Evolutionary conservation across 2,888 invertebrate species (phyloP).

Genomic region (Fragum whitleyi): DNA sequence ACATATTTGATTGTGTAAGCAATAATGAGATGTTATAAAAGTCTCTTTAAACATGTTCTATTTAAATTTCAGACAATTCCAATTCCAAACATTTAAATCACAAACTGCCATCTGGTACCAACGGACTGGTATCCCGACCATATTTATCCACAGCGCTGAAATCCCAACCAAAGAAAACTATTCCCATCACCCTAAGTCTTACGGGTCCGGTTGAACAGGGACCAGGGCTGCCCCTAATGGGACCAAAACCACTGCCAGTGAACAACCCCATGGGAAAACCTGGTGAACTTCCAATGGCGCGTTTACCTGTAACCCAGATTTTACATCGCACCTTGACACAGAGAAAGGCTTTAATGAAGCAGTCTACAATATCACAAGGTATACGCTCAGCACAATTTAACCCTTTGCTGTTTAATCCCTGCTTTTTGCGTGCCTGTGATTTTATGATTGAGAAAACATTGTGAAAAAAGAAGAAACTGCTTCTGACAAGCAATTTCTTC

Average conservation of each 20-base stretch:
- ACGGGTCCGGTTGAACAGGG: conserved; percentile 36
- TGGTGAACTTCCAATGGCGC: not conserved
- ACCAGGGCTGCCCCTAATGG: not conserved
- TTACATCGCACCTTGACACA: conserved; percentile 76
- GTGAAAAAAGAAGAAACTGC: too few species aligned
- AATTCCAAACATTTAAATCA: conserved; percentile 15
- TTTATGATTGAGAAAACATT: too few species aligned
- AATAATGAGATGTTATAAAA: too few species aligned
- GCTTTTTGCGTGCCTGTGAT: too few species aligned
- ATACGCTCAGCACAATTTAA: not conserved
- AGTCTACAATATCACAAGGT: conserved; percentile 32
- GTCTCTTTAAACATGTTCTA: not conserved
- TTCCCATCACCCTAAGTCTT: conserved; percentile 45
- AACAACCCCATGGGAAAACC: conserved; percentile 14
- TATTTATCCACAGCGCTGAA: conserved; percentile 7
- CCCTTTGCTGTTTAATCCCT: too few species aligned
- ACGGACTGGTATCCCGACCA: conserved; percentile 13
- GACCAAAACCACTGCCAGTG: not conserved
- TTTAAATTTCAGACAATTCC: conserved; percentile 2
- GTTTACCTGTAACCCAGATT: conserved; percentile 75
- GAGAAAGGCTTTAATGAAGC: conserved; percentile 67
- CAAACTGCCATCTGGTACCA: not conserved
- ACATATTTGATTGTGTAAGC: too few species aligned
- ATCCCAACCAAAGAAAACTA: conserved; percentile 40
- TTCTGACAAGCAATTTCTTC: too few species aligned